These are phyloP conservation scores for Ctenicera cuprea DNA, from an alignment of 2,888 invertebrate species.

Conservation along the genomic window DNA sequence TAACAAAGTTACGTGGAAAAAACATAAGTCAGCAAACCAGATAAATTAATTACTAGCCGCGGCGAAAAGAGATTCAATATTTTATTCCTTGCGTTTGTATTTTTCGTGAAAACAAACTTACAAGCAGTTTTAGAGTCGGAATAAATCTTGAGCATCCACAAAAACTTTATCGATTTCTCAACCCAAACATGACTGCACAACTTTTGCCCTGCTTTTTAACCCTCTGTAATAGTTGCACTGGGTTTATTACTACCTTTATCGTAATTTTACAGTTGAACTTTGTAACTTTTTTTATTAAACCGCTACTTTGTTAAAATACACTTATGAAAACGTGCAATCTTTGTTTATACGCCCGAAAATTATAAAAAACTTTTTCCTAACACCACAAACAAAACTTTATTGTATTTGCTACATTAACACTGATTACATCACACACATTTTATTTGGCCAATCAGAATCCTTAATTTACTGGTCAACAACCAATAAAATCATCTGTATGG, in stretches of 20 bases:
- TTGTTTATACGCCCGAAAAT: not conserved
- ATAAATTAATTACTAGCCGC: slow-evolving; percentile 9
- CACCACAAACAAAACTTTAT: too few species aligned
- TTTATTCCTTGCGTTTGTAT: slow-evolving; percentile 21
- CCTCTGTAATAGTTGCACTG: not conserved
- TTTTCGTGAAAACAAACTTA: slow-evolving; percentile 15
- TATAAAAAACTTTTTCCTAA: not conserved
- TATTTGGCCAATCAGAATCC: too few species aligned
- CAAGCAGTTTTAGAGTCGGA: slow-evolving; percentile 13
- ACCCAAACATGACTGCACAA: slow-evolving; percentile 16
- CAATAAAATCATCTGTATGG: too few species aligned
- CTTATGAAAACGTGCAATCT: not conserved
- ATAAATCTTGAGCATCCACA: slow-evolving; percentile 18
- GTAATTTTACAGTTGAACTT: not conserved
- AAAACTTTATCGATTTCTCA: slow-evolving; percentile 23
- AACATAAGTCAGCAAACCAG: not conserved
- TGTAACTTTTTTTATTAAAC: slow-evolving; percentile 6
- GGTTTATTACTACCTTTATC: not conserved
- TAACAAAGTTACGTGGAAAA: not conserved
- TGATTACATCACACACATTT: too few species aligned
- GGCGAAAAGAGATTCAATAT: not conserved
- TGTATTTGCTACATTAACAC: too few species aligned
- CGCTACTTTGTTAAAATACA: slow-evolving; percentile 2
- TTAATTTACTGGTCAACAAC: too few species aligned
- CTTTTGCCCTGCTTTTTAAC: slow-evolving; percentile 7